Conservation (phyloP, 1,140 invertebrate genomes). For the Thrips palmi region DNA sequence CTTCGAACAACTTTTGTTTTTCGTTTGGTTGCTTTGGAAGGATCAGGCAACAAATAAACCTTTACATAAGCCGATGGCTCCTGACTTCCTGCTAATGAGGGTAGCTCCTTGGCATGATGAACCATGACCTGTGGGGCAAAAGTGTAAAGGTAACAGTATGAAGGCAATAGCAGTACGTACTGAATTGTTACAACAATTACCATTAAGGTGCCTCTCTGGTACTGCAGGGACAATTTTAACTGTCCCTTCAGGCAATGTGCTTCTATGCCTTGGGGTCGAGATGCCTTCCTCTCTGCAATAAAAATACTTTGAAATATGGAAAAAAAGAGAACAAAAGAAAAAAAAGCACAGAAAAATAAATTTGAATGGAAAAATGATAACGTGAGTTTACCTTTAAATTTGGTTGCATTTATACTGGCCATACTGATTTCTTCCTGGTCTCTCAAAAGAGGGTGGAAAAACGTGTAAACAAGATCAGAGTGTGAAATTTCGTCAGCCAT, state of each 20-base stretch:
- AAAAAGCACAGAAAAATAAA: constrained; percentile 9
- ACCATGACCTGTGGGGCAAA: constrained; percentile 62
- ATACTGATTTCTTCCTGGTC: constrained; percentile 71
- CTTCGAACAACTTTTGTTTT: constrained; percentile 87
- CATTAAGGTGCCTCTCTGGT: constrained; percentile 55
- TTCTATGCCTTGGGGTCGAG: constrained; percentile 8
- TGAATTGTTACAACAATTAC: constrained; percentile 12
- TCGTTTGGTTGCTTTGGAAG: constrained; percentile 74
- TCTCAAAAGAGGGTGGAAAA: constrained; percentile 86
- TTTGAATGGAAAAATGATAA: too few species aligned
- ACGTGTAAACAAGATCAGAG: constrained; percentile 92
- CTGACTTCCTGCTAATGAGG: constrained; percentile 46
- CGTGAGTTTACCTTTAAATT: constrained; percentile 24
- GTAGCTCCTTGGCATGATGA: constrained; percentile 70
- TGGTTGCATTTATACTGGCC: constrained; percentile 34
- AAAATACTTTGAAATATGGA: constrained; percentile 6
- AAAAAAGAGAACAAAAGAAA: constrained; percentile 11
- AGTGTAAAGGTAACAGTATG: too few species aligned
- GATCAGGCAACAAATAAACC: constrained; percentile 78
- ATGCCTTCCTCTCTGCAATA: constrained; percentile 14
- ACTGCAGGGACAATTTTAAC: constrained; percentile 68
- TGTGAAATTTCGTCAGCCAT: constrained; percentile 86
- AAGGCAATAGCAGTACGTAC: too few species aligned
- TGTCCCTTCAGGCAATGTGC: constrained; percentile 29
- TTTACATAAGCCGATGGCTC: constrained; percentile 87